Conservation (phyloP, 1,140 invertebrate species). For the Trachymyrmex cornetzi region DNA sequence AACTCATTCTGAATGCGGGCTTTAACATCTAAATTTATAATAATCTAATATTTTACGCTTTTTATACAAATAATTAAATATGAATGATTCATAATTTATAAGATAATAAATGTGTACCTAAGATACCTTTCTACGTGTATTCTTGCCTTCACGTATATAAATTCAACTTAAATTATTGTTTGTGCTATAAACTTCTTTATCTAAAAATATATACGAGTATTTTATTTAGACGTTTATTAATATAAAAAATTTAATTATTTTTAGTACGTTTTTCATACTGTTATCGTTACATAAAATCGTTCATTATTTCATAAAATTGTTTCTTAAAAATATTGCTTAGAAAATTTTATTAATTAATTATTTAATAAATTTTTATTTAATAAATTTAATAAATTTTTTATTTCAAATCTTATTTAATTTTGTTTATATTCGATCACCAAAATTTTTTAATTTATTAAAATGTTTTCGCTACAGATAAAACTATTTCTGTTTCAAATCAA, state of each 20-base stretch:
- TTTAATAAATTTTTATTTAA: neutral
- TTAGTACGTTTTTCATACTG: neutral
- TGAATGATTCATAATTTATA: neutral
- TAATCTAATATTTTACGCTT: neutral
- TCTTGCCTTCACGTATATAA: neutral
- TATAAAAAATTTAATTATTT: constrained; percentile 21
- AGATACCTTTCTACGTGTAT: neutral
- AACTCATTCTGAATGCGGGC: too few species aligned
- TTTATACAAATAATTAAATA: neutral
- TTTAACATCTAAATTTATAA: neutral
- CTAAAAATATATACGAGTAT: neutral
- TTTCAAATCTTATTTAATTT: constrained; percentile 11
- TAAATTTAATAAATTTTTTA: neutral
- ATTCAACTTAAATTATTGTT: neutral
- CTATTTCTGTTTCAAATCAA: constrained; percentile 19
- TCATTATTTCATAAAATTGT: neutral
- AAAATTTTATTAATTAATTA: neutral
- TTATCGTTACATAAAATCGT: neutral
- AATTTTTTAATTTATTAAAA: neutral
- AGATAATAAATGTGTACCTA: neutral
- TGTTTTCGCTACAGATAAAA: neutral
- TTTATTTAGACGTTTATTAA: neutral
- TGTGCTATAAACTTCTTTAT: neutral
- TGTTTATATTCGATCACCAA: neutral
- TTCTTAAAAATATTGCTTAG: neutral